These are phyloP conservation scores for Excalfactoria chinensis DNA, from an alignment of 2,113 vertebrate species.

Conservation along the genomic window DNA sequence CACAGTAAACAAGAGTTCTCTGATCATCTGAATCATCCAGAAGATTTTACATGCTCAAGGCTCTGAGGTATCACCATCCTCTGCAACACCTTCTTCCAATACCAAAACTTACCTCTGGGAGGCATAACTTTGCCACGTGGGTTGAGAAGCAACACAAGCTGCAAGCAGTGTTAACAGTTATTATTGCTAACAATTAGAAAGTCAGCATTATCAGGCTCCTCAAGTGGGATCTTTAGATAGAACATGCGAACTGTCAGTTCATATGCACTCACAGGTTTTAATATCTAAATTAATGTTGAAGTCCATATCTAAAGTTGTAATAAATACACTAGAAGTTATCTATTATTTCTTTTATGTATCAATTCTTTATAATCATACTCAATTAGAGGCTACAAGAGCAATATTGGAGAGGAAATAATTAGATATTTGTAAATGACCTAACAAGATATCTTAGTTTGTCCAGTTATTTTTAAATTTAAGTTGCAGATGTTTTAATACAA, in stretches of 20 bases:
- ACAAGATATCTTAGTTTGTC: slow-evolving; percentile 1
- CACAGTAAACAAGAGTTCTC: not conserved
- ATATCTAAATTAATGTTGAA: slow-evolving; percentile 7
- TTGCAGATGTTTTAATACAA: slow-evolving; percentile 55
- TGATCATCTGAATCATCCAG: not conserved
- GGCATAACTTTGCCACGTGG: slow-evolving; percentile 55
- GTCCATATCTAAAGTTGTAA: not conserved
- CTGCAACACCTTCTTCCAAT: not conserved
- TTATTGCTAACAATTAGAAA: not conserved
- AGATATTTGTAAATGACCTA: slow-evolving; percentile 18
- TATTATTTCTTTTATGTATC: slow-evolving; percentile 16
- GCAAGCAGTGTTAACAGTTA: not conserved
- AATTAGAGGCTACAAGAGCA: slow-evolving; percentile 29
- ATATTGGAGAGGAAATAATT: slow-evolving; percentile 30
- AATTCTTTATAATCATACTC: slow-evolving; percentile 42
- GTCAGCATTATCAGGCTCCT: not conserved
- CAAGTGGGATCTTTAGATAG: not conserved
- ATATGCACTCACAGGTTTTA: not conserved
- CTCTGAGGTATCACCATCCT: not conserved
- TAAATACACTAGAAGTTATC: not conserved
- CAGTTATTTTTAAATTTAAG: slow-evolving; percentile 59
- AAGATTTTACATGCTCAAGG: not conserved
- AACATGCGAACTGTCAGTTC: not conserved
- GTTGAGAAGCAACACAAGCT: not conserved
- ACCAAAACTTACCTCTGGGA: slow-evolving; percentile 43